Base-by-base conservation (phyloP, 2,113 vertebrate genomes). In the Smithornis capensis region DNA sequence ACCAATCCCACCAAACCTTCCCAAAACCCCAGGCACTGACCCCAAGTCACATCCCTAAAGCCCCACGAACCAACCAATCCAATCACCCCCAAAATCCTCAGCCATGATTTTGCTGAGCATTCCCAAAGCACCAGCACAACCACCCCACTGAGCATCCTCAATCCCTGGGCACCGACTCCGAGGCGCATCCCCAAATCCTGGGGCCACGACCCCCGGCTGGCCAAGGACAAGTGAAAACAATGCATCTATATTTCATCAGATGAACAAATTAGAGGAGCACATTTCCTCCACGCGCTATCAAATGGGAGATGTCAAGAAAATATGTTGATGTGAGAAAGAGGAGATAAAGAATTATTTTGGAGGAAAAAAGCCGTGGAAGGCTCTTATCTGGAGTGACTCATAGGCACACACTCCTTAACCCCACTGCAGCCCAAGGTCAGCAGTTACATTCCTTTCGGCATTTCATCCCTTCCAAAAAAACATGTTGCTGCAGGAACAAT, bases 321-420 rank as follows among this genome's bases (percentile, higher is more conserved):
- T 96, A 96, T 97, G 96, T 92, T 96, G 95, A 97, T 96, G 96
- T 94, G 95, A 96, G 95, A 97, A 96, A 92, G 90, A 74, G 75
- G 95, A 97, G 96, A 97, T 97, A 97, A 97, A 87, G 94, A 94
- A 97, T 95, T 97, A 97, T 97, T 97, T 97, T 91, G 92, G 95
- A 96, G 93, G 87, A 83, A 90, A 89, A 92, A 94, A 94, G 85
- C 93, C 18, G 33, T 94, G 96, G 84, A 97, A 96, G 94, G 93
- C 84, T 90, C 94, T 97, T 97, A 97, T 97, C 97, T 81, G 93
- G 71, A 94, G 88, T 97, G 97, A 97, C 94, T 97, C 97, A 97
- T 56, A 96, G 87, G 94, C 92, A 89, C 92, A 97, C 97, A 97
- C 96, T 97, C 97, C 97, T 97, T 97, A 97, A 97, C 97, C 97